Base-by-base conservation (phyloP, 1,140 invertebrate genomes). In the Charaxes varanes region DNA sequence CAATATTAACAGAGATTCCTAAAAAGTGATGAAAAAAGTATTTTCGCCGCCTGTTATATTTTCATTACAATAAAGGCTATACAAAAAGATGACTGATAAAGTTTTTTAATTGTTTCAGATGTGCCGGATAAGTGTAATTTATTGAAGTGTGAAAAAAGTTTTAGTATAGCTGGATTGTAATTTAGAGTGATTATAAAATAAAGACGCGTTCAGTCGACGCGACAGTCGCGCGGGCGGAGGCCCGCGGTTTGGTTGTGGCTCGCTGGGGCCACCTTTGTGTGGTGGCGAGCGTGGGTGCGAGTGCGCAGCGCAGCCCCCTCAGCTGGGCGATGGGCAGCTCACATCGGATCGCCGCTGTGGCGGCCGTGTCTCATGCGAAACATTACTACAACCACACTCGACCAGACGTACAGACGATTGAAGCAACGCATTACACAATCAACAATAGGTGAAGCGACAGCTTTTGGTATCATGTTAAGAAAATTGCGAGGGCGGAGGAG, bases 261-360 rank as follows among this genome's bases (percentile, higher is more conserved):
- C 60, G 53, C 60, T 73, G 56, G 67, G 62, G 56, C 32, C 35
- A 54, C 38, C 69, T 63, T 37, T 70, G 63, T 62, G 49, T 66
- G 62, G 61, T 70, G 66, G 68, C 64, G 62, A 62, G 60, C 44
- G 59, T 57, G 44, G 62, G 62, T 26, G 53, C 48, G 34, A 54
- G 53, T 8, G 72, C 72, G 12, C 78, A 82, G 59, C 72, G 71
- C 34, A 79, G 74, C 72, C 78, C 78, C 26, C 67, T 82, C 46
- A 65, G 78, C 57, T 82, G 78, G 78, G 78, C 78, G 33, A 82
- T 82, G 78, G 74, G 78, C 52, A 73, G 74, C 71, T 67, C 78
- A 21, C 78, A 79, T 47, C 62, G 78, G 3, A 53, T 82, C 11
- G 78, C 78, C 30, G 78, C 78, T 16, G 71, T 79, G 2, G 78